A percentile compares a stretch with the other conserved stretches of the same genome.
phyloP scores from a whole-genome alignment of 2,888 invertebrate genomes.

The Ceraclea dissimilis region DNA sequence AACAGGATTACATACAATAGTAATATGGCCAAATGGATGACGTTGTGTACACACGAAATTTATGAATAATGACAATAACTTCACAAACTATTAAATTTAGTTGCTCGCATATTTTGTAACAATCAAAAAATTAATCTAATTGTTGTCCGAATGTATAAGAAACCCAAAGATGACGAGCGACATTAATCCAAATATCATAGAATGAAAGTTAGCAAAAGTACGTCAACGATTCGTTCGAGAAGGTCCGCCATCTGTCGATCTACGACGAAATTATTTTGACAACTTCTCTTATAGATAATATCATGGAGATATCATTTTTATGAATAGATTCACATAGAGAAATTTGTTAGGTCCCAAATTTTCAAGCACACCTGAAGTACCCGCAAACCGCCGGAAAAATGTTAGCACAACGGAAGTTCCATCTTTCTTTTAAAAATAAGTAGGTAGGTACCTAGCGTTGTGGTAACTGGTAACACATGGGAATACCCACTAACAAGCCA shows the following conservation, averaged over 20 bases:
- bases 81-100: neutral
- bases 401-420: too few species aligned
- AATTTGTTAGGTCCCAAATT: too few species aligned
- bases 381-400: too few species aligned
- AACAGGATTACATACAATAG: constrained; percentile 8
- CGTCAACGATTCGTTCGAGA: neutral
- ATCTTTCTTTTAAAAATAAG: too few species aligned
- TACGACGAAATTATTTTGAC: neutral
- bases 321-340: too few species aligned
- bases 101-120: neutral
- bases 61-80: neutral
- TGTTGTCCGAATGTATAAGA: constrained; percentile 1
- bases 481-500: too few species aligned
- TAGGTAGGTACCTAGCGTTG: too few species aligned
- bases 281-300: neutral
- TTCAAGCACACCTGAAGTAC: too few species aligned
- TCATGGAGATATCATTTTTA: too few species aligned
- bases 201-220: constrained; percentile 19
- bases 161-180: constrained; percentile 23
- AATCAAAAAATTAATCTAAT: neutral
- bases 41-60: constrained; percentile 13
- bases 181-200: constrained; percentile 23
- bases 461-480: too few species aligned
- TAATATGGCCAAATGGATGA: constrained; percentile 1
- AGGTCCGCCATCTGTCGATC: neutral